phyloP scores from a whole-genome alignment of 2,113 vertebrate genomes.

The Panurus biarmicus region DNA sequence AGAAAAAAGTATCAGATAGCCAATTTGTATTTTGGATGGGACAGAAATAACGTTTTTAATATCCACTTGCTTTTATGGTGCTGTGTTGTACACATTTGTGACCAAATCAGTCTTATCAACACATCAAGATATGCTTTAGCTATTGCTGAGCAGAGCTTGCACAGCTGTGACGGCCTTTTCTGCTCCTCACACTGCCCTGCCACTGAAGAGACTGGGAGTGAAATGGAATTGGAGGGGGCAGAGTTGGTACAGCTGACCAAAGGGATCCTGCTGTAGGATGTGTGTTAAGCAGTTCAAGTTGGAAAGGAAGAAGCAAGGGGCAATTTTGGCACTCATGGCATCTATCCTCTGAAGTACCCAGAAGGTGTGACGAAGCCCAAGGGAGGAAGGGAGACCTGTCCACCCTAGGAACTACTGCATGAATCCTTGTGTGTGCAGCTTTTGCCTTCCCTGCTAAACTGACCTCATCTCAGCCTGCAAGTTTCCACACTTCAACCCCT shows the following conservation, averaged over 20 bases:
- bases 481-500: background rate
- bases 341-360: fast-evolving
- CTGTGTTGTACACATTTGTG: background rate
- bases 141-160: background rate
- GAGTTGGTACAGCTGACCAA: background rate
- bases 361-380: fast-evolving
- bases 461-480: background rate
- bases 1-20: background rate
- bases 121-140: background rate
- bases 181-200: background rate
- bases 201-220: background rate
- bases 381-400: too few relatives aligned
- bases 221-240: background rate
- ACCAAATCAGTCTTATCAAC: background rate
- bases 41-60: background rate
- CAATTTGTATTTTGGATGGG: background rate
- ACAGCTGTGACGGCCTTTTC: background rate
- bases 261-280: background rate
- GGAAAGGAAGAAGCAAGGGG: background rate
- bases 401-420: fast-evolving
- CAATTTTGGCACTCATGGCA: fast-evolving
- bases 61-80: background rate
- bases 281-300: background rate
- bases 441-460: background rate
- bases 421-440: background rate